Percentiles rank a stretch among this genome's conserved stretches.
phyloP scores from a whole-genome alignment of 37 sponge, comb jelly and placozoan genomes.

The Hexactinellida sp. region DNA sequence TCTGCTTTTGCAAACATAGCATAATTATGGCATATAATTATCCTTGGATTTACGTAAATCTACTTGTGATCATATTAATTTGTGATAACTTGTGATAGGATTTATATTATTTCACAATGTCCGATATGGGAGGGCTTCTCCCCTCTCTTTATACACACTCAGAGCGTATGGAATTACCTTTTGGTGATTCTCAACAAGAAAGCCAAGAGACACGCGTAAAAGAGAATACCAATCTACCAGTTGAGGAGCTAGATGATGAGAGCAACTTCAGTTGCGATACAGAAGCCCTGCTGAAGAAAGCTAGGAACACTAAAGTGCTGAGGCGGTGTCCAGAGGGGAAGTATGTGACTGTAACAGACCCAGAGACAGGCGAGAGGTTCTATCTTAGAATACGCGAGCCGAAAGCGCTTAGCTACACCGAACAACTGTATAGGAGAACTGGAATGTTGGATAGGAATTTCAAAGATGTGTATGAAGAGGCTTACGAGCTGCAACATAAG shows the following conservation, averaged over 20 bases:
- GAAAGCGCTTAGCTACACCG: background rate
- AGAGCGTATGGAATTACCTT: background rate
- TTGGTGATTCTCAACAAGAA: background rate
- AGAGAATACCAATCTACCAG: background rate
- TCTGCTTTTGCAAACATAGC: too few species aligned
- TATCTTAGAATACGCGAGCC: background rate
- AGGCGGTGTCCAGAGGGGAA: background rate
- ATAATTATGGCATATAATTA: too few species aligned
- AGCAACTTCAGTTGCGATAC: slow-evolving; percentile 7
- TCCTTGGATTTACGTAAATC: too few species aligned
- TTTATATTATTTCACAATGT: too few species aligned
- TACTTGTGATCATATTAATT: too few species aligned
- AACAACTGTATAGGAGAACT: background rate
- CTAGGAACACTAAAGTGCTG: background rate
- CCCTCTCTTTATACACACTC: too few species aligned
- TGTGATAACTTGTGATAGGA: too few species aligned
- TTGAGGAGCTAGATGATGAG: background rate
- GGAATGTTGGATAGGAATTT: background rate
- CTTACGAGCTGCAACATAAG: background rate
- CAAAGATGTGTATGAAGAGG: background rate
- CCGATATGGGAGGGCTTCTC: too few species aligned
- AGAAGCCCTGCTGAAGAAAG: background rate
- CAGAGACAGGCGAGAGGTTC: background rate
- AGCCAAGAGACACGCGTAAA: background rate
- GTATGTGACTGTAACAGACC: background rate